Evolutionary conservation across 2,888 invertebrate species (phyloP), one percentile per base, ranked within the genome.

Genomic region (Choristoneura rosaceana): DNA sequence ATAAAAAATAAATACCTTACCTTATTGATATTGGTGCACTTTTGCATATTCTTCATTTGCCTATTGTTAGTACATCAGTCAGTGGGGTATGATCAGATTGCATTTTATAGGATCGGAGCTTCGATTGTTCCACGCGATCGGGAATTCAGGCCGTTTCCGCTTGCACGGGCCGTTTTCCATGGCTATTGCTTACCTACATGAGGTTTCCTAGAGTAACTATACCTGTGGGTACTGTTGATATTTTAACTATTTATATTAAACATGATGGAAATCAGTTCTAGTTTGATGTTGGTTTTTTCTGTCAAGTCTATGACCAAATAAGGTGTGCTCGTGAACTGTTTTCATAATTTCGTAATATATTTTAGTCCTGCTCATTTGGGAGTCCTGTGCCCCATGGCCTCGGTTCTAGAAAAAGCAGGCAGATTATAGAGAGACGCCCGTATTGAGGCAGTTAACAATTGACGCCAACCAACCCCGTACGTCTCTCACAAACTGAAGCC

Each of bases 391-490:
- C 89, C 81, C 77, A 83, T 94, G 90, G 89, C 90, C 89, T 88
- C 84, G 91, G 87, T 84, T 93, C 93, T 90, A 94, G 94, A 94
- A 89, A 94, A 93, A 85, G 87, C 93, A 94, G 94, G 93, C 80
- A 94, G 74, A 94, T 90, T 83, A 90, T 87, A 89, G 90, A 82
- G 88, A 92, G 89, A 85, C 93, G 92, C 91, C 94, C 94, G 94
- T 94, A 88, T 94, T 94, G 94, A 91, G 90, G 93, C 87, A 84
- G 62, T 62, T 90, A 85, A 90, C 84, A 64, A 79, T 94, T 91
- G 92, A 91, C 90, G 92, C 90, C 90, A 91, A 83, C 76, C 94
- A 93, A 94, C 94, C 86, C 94, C 93, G 94, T 92, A 94, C 94
- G 94, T 91, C 87, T 93, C 89, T 88, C 90, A 94, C 94, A 94